Evolutionary conservation across 2,888 invertebrate species (phyloP).

Genomic region (Lycaena phlaeas): DNA sequence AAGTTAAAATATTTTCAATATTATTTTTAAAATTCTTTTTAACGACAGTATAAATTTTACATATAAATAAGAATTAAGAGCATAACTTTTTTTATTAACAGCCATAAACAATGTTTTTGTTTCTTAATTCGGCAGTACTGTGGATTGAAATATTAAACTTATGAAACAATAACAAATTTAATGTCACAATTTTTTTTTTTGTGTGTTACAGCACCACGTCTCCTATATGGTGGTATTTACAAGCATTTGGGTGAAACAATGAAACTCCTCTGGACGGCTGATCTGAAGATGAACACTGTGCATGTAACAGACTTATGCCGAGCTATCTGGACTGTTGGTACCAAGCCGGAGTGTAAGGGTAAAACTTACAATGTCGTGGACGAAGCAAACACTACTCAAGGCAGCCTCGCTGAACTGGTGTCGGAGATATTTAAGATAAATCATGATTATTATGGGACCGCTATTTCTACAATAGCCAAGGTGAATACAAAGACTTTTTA

Average conservation of each 20-base stretch:
- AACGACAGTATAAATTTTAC: too few relatives aligned
- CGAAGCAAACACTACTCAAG: conserved; percentile 87
- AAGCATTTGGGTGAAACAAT: conserved; percentile 90
- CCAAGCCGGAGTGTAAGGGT: conserved; percentile 57
- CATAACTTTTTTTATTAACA: too few relatives aligned
- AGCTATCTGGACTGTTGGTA: conserved; percentile 84
- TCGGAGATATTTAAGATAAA: conserved; percentile 88
- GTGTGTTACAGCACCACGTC: conserved; percentile 78
- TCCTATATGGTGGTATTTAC: conserved; percentile 91
- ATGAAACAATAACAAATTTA: background rate
- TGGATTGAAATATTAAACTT: too few relatives aligned
- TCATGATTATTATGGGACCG: conserved; percentile 89
- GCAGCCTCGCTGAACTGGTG: conserved; percentile 84
- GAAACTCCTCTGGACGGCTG: conserved; percentile 91
- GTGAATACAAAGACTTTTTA: too few relatives aligned
- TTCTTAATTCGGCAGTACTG: too few relatives aligned
- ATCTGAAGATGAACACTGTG: conserved; percentile 88
- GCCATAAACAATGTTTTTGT: too few relatives aligned
- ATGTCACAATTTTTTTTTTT: background rate
- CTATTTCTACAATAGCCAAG: conserved; percentile 86
- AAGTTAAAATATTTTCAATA: too few relatives aligned
- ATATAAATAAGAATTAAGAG: too few relatives aligned
- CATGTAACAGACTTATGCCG: conserved; percentile 89
- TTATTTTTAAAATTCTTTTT: too few relatives aligned
- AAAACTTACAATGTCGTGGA: conserved; percentile 89